Evolutionary conservation across 1,140 invertebrate genomes (phyloP).

Genomic region (Sitodiplosis mosellana): DNA sequence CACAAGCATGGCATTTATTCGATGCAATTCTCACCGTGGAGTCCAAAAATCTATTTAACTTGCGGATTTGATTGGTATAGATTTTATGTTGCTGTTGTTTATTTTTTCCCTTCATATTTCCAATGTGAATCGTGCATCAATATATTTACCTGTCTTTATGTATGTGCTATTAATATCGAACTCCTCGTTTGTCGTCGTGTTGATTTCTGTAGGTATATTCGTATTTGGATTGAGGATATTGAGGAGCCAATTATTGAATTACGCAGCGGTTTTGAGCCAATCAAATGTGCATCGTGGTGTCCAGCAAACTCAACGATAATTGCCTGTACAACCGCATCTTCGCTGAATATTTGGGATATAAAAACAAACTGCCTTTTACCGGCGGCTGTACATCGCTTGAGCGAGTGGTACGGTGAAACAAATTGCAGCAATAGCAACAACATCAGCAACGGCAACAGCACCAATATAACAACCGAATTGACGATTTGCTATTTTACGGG

Average conservation of each 20-base stretch:
- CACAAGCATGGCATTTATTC: constrained; percentile 63
- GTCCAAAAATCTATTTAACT: constrained; percentile 52
- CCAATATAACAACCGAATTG: no score
- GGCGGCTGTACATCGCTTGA: constrained; percentile 23
- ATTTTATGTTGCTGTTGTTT: constrained; percentile 19
- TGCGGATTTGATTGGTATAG: constrained; percentile 62
- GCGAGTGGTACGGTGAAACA: no score
- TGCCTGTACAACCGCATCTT: constrained; percentile 49
- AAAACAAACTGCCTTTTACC: constrained; percentile 42
- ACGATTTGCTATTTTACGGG: constrained; percentile 27
- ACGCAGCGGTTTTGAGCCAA: constrained; percentile 30
- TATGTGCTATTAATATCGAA: no score
- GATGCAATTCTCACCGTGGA: constrained; percentile 61
- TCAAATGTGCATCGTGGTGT: constrained; percentile 54
- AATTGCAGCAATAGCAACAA: no score
- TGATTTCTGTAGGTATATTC: constrained; percentile 27
- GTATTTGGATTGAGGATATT: constrained; percentile 55
- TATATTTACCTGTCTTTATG: no score
- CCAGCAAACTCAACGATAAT: constrained; percentile 67
- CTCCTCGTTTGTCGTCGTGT: no score
- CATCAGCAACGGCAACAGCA: no score
- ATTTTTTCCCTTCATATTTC: constrained; percentile 9
- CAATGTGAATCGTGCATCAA: not conserved
- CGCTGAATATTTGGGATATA: constrained; percentile 54
- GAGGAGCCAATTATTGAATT: constrained; percentile 42